phyloP scores from a whole-genome alignment of 2,888 invertebrate genomes.

The Oxystoma pomonae region DNA sequence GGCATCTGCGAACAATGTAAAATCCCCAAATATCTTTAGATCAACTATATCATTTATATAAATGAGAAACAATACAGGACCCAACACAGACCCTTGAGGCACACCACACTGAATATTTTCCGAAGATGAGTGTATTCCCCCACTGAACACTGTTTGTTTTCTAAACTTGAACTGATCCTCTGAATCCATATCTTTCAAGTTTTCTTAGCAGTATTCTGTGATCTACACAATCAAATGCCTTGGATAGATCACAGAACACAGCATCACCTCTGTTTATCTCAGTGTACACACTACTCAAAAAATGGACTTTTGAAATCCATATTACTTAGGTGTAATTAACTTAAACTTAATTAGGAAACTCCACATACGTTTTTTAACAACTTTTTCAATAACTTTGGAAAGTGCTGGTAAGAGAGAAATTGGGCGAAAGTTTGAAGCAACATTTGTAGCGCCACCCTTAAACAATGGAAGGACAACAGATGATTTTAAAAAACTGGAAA shows the following conservation, averaged over 20 bases:
- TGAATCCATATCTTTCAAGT: not conserved
- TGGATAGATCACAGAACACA: constrained; percentile 4
- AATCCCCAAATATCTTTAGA: not conserved
- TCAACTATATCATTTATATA: not conserved
- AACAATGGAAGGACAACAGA: not conserved
- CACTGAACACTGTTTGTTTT: not conserved
- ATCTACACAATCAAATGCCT: constrained; percentile 7
- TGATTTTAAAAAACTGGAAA: not conserved
- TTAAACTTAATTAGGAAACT: not conserved
- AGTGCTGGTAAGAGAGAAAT: constrained; percentile 3
- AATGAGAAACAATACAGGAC: constrained; percentile 2
- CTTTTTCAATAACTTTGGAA: not conserved
- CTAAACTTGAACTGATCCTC: not conserved
- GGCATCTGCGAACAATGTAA: not conserved
- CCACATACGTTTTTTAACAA: not conserved
- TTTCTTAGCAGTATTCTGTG: constrained; percentile 6
- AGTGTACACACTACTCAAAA: not conserved
- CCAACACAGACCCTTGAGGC: constrained; percentile 5
- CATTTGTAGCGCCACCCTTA: not conserved
- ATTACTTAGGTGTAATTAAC: not conserved
- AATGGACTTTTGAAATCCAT: not conserved
- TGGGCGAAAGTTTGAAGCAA: too few species aligned
- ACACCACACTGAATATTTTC: not conserved
- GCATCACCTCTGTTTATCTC: not conserved
- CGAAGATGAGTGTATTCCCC: not conserved